phyloP scores from a whole-genome alignment of 2,888 invertebrate species.

The Diarsia brunnea region DNA sequence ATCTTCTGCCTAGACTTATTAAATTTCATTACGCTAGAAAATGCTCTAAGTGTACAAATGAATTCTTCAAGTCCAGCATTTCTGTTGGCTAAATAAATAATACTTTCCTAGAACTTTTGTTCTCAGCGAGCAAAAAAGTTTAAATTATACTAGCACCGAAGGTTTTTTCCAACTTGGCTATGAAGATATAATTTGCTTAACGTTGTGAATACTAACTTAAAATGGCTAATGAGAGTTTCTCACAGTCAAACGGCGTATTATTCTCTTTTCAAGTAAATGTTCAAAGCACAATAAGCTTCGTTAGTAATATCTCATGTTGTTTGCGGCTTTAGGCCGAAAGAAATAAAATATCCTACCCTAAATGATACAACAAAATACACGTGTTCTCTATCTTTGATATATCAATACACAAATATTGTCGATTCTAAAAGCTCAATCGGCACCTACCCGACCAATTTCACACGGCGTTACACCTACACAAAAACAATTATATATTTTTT shows the following conservation, averaged over 20 bases:
- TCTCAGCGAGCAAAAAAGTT: constrained; percentile 51
- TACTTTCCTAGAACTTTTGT: constrained; percentile 55
- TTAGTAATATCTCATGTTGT: constrained; percentile 23
- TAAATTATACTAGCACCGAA: constrained; percentile 51
- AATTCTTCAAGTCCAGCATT: constrained; percentile 52
- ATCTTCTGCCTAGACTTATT: constrained; percentile 27
- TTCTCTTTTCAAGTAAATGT: constrained; percentile 31
- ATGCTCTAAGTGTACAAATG: constrained; percentile 48
- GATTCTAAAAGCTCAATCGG: constrained; percentile 37
- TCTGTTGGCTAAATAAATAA: constrained; percentile 61
- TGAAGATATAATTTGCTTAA: constrained; percentile 62
- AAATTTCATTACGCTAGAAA: constrained; percentile 41
- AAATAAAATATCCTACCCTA: background rate
- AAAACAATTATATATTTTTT: constrained; percentile 61
- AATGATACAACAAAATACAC: constrained; percentile 1
- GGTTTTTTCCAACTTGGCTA: constrained; percentile 54
- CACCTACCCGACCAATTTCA: constrained; percentile 47
- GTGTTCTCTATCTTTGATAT: background rate
- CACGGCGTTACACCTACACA: constrained; percentile 45
- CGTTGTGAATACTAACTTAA: constrained; percentile 61
- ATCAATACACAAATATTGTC: constrained; percentile 13
- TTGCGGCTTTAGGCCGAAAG: background rate
- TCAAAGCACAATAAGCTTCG: constrained; percentile 24
- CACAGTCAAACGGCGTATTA: constrained; percentile 40
- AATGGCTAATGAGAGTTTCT: constrained; percentile 56